Evolutionary conservation across 1,140 invertebrate genomes (phyloP).

Genomic region (Tachypleus tridentatus): DNA sequence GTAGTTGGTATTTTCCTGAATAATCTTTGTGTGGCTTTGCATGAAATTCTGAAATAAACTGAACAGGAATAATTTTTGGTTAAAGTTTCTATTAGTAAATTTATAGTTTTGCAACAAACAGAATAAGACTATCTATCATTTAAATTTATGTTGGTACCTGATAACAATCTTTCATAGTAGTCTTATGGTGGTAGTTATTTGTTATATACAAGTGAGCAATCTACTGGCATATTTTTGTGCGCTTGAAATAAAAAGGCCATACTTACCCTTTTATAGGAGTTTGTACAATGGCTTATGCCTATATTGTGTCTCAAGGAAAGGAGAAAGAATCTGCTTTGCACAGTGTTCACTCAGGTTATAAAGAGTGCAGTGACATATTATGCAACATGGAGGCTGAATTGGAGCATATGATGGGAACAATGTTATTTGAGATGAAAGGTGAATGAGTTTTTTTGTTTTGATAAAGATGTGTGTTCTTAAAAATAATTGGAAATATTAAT

Average conservation of each 20-base stretch:
- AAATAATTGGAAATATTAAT: too few species aligned
- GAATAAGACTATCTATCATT: background rate
- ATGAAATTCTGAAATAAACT: too few species aligned
- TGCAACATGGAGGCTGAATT: constrained; percentile 43
- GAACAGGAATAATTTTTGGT: too few species aligned
- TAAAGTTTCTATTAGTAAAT: constrained; percentile 11
- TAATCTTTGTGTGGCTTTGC: too few species aligned
- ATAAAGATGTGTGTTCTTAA: too few species aligned
- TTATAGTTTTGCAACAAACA: background rate
- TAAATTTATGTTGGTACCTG: background rate
- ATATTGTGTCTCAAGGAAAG: constrained; percentile 35
- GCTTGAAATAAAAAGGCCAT: background rate
- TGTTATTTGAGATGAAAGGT: constrained; percentile 45
- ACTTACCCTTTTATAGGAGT: constrained; percentile 29
- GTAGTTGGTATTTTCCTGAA: too few species aligned
- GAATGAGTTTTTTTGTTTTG: constrained; percentile 6
- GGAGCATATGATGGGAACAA: constrained; percentile 41
- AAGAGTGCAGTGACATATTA: constrained; percentile 42
- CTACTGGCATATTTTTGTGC: background rate
- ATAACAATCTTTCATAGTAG: background rate
- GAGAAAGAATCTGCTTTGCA: constrained; percentile 37
- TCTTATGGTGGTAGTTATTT: background rate
- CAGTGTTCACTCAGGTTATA: constrained; percentile 42
- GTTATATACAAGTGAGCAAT: background rate
- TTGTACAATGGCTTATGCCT: constrained; percentile 40